Percentiles rank a stretch among this genome's conserved stretches.
These are phyloP conservation scores for Plagodis dolabraria DNA, from an alignment of 2,888 invertebrate species.

Conservation along the genomic window DNA sequence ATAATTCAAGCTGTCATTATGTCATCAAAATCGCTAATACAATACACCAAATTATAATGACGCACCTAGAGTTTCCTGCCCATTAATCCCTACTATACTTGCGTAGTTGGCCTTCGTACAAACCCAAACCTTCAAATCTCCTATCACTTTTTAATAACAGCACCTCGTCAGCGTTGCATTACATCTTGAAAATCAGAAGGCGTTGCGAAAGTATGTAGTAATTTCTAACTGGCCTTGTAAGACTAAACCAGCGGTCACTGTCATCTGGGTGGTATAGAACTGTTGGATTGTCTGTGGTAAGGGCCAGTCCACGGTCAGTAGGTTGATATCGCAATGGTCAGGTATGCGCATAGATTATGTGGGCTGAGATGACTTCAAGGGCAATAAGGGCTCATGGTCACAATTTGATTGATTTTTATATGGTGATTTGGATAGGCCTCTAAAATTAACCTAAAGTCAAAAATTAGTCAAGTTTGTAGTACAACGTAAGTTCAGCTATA, in stretches of 20 bases:
- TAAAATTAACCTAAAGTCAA: no score
- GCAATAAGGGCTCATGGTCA: not conserved
- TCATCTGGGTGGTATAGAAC: constrained; percentile 12
- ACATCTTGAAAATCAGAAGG: constrained; percentile 11
- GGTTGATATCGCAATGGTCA: constrained; percentile 12
- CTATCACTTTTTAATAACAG: not conserved
- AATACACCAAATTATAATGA: no score
- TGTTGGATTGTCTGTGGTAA: not conserved
- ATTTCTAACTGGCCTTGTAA: constrained; percentile 38
- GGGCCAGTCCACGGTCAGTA: constrained; percentile 12
- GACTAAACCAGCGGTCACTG: constrained; percentile 23
- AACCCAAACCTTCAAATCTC: not conserved
- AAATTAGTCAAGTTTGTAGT: no score
- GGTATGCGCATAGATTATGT: constrained; percentile 10
- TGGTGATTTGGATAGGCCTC: no score
- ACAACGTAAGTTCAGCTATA: no score
- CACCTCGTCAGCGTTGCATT: constrained; percentile 4
- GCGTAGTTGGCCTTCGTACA: not conserved
- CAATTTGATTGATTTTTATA: not conserved
- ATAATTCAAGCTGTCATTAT: no score
- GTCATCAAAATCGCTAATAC: no score
- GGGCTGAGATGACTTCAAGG: constrained; percentile 6
- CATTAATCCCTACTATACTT: no score
- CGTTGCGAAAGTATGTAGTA: constrained; percentile 37
- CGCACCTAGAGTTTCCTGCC: no score